Base-by-base conservation (phyloP, 2,888 invertebrate species). In the Callyntrura sp. region DNA sequence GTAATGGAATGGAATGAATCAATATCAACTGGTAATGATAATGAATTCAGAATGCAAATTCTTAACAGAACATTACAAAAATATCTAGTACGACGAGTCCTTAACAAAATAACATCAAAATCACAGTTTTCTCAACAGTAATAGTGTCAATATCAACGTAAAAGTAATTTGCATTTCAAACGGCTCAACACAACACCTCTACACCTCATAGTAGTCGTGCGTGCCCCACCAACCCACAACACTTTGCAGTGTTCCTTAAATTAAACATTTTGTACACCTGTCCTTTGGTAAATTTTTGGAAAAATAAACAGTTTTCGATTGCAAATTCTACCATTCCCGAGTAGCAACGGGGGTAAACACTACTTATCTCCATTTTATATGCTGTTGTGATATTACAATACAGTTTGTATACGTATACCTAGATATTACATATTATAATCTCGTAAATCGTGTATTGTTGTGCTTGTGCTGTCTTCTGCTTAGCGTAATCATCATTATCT, bases 251-350 rank as follows among this genome's bases (percentile, higher is more conserved):
- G 35, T 35, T 35, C 2, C 6, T 35, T 70, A n/a, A 45, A 70
- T 14, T 9, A 70, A 70, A 43, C 17, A 45, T 12, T 70, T 70
- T 70, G 70, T 70, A 70, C 70, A 43, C n/a, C 17, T 43, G n/a
- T 45, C 70, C 70, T 17, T 70, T 70, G 12, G n/a, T 35, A n/a
- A n/a, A 43, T 73, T 51, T 78, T 78, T 78, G 4, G 51, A 28
- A 68, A 68, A 83, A 73, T 84, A 84, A 84, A 70, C 35, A 43
- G 11, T 84, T 84, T 83, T 84, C 70, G 55, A 57, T 60, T 65
- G 51, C 14, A 70, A 43, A 14, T 6, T 25, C n/a, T 51, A 11
- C 6, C 3, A 8, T 62, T 23, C 23, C 6, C 6, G 55, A 11
- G 12, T 62, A 25, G 11, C 2, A 51, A 51, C 9, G 51, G n/a